Evolutionary conservation across 1,140 invertebrate species (phyloP).

Genomic region (Eumaeus atala): DNA sequence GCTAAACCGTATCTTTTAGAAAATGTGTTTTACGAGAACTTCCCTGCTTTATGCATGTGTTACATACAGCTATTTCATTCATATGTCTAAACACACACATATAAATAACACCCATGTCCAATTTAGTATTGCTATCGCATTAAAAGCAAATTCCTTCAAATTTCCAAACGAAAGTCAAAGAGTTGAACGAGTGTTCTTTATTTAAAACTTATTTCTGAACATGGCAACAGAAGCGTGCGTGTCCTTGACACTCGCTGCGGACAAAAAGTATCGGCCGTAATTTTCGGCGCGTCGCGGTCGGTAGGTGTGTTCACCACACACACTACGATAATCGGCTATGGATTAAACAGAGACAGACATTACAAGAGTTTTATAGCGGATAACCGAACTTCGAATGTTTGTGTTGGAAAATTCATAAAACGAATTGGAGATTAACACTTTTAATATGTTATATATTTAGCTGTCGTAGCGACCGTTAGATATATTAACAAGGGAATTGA

Average conservation of each 20-base stretch:
- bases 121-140: neutral
- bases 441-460: no score
- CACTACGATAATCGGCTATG: slow-evolving; percentile 28
- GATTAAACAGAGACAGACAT: slow-evolving; percentile 28
- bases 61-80: no score
- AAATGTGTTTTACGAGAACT: no score
- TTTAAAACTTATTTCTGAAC: slow-evolving; percentile 30
- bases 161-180: neutral
- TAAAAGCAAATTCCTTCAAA: neutral
- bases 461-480: no score
- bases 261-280: slow-evolving; percentile 60
- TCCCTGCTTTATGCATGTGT: no score
- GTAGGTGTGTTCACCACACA: slow-evolving; percentile 52
- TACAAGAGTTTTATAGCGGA: neutral
- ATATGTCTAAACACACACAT: no score
- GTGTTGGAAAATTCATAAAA: no score
- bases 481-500: no score
- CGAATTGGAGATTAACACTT: no score
- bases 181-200: slow-evolving; percentile 9
- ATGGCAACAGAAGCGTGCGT: slow-evolving; percentile 52
- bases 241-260: slow-evolving; percentile 67
- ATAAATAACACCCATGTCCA: no score
- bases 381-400: no score
- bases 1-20: no score
- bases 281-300: slow-evolving; percentile 42